A percentile compares a stretch with the other conserved stretches of the same genome.
These are phyloP conservation scores for Girardia tigrina DNA, from an alignment of 2,888 invertebrate genomes.

Conservation along the genomic window DNA sequence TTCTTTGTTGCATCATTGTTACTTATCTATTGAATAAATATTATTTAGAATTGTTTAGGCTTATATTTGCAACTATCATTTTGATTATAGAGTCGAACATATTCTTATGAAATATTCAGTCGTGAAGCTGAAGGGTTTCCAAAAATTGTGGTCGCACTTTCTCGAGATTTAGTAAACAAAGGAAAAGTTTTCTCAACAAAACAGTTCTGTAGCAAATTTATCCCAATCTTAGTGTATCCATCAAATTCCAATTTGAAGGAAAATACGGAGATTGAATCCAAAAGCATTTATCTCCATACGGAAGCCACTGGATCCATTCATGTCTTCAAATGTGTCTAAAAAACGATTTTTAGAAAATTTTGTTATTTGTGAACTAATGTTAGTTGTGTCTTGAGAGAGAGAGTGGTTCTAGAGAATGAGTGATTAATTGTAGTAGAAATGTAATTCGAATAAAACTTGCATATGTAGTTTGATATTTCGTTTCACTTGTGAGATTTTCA, in stretches of 20 bases:
- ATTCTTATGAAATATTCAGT: neutral
- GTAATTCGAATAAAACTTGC: neutral
- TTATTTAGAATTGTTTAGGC: neutral
- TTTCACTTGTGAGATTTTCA: neutral
- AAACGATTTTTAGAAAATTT: neutral
- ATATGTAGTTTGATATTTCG: neutral
- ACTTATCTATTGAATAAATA: neutral
- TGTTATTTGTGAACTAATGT: neutral
- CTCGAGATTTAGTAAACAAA: neutral
- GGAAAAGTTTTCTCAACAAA: neutral
- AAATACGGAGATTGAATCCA: slow-evolving; percentile 2
- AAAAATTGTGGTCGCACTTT: neutral
- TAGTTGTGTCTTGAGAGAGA: neutral
- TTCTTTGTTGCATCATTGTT: too few relatives aligned
- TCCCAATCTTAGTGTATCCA: neutral
- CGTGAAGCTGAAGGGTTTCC: slow-evolving; percentile 2
- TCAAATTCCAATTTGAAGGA: neutral
- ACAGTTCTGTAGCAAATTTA: neutral
- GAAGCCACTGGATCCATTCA: neutral
- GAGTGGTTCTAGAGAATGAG: neutral
- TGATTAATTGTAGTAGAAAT: neutral
- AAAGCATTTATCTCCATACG: neutral
- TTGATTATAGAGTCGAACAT: neutral
- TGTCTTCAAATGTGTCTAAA: slow-evolving; percentile 18
- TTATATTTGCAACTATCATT: neutral